These are phyloP conservation scores for Alca torda DNA, from an alignment of 2,797 vertebrate species.

Conservation along the genomic window DNA sequence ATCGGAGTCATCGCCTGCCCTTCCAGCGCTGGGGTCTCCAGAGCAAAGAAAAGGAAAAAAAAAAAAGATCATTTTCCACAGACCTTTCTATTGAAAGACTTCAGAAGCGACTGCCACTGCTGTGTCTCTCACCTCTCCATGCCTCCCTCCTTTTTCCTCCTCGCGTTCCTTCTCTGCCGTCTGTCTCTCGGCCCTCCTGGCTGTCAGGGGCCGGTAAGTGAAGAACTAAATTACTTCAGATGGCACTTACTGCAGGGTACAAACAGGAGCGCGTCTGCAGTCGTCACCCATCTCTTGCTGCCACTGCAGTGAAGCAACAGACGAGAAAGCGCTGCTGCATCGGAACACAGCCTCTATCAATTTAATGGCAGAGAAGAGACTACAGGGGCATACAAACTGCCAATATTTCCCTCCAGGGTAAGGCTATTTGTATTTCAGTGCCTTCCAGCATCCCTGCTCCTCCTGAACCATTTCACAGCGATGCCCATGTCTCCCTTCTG, in stretches of 20 bases:
- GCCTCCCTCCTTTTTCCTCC: not conserved
- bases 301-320: not conserved
- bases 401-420: not conserved
- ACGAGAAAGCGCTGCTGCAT: not conserved
- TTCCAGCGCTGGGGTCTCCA: not conserved
- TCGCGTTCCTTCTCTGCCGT: not conserved
- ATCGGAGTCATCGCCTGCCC: rapidly evolving
- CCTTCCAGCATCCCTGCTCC: not conserved
- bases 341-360: not conserved
- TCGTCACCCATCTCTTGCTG: not conserved
- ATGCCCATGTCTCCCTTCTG: not conserved
- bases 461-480: not conserved
- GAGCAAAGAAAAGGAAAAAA: not conserved
- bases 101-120: not conserved
- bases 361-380: not conserved
- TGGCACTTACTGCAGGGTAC: not conserved
- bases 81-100: not conserved
- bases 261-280: not conserved
- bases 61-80: not conserved
- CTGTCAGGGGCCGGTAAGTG: not conserved
- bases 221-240: not conserved
- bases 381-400: not conserved
- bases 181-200: not conserved
- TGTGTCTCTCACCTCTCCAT: not conserved
- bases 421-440: not conserved